These are phyloP conservation scores for Elaphurus davidianus DNA, from an alignment of 2,113 vertebrate genomes.

Conservation along the genomic window DNA sequence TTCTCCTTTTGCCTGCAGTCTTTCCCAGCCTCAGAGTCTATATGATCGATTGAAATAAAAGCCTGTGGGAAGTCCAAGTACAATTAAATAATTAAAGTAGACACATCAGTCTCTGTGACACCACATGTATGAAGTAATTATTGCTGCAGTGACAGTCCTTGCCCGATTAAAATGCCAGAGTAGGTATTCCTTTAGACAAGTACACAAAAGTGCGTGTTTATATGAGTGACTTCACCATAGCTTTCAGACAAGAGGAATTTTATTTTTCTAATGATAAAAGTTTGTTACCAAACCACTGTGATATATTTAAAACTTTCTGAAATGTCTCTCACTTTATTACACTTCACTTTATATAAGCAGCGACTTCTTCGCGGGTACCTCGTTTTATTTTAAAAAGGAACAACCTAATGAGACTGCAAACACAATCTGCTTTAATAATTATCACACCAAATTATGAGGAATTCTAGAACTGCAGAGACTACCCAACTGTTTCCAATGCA, in stretches of 20 bases:
- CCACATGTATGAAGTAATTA: constrained; percentile 17
- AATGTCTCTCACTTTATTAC: background rate
- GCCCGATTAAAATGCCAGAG: constrained; percentile 36
- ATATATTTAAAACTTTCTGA: background rate
- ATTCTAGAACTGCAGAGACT: background rate
- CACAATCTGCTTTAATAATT: background rate
- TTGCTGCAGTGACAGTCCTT: background rate
- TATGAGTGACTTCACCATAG: background rate
- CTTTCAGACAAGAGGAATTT: background rate
- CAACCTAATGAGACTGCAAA: background rate
- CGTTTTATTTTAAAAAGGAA: background rate
- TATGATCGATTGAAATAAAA: constrained; percentile 44
- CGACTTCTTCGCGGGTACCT: background rate
- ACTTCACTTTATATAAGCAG: background rate
- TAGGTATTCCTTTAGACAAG: constrained; percentile 30
- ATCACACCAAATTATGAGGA: background rate
- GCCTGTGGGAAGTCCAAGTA: constrained; percentile 25
- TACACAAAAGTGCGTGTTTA: background rate
- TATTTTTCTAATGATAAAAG: background rate
- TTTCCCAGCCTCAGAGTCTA: background rate
- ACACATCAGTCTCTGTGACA: constrained; percentile 19
- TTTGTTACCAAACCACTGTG: background rate
- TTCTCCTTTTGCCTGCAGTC: background rate
- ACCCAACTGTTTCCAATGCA: background rate
- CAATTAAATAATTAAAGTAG: constrained; percentile 4